Evolutionary conservation across 2,797 vertebrate species (phyloP).

Genomic region (Chaetodon trifasciatus): DNA sequence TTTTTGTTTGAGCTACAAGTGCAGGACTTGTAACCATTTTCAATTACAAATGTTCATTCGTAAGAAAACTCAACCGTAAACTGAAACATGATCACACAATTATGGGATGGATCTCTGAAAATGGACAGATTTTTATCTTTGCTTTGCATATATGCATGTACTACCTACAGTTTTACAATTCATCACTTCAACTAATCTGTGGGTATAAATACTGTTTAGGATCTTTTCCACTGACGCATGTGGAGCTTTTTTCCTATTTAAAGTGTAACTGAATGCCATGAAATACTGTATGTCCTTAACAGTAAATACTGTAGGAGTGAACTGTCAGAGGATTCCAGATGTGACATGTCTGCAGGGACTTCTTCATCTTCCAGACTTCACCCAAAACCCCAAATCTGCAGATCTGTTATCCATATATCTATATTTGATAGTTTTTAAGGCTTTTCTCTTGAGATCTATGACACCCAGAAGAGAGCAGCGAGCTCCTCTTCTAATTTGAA

Average conservation of each 20-base stretch:
- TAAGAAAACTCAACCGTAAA: background rate
- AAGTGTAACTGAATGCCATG: background rate
- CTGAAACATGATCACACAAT: constrained; percentile 10
- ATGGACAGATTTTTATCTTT: background rate
- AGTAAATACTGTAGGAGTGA: background rate
- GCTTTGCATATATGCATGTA: background rate
- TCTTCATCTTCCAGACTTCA: background rate
- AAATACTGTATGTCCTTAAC: background rate
- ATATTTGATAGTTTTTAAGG: background rate
- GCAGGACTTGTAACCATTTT: constrained; percentile 3
- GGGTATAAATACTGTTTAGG: background rate
- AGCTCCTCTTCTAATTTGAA: background rate
- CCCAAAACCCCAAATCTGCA: background rate
- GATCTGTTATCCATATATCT: background rate
- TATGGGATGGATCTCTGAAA: constrained; percentile 9
- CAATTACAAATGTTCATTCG: background rate
- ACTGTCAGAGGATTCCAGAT: background rate
- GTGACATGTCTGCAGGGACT: background rate
- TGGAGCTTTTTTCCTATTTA: background rate
- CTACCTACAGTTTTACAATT: constrained; percentile 11
- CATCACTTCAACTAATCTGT: constrained; percentile 7
- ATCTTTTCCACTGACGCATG: background rate
- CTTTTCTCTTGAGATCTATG: background rate
- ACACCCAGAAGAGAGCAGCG: background rate
- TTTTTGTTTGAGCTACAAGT: constrained; percentile 20